Evolutionary conservation across 2,888 invertebrate genomes (phyloP).

Genomic region (Apotomis capreana): DNA sequence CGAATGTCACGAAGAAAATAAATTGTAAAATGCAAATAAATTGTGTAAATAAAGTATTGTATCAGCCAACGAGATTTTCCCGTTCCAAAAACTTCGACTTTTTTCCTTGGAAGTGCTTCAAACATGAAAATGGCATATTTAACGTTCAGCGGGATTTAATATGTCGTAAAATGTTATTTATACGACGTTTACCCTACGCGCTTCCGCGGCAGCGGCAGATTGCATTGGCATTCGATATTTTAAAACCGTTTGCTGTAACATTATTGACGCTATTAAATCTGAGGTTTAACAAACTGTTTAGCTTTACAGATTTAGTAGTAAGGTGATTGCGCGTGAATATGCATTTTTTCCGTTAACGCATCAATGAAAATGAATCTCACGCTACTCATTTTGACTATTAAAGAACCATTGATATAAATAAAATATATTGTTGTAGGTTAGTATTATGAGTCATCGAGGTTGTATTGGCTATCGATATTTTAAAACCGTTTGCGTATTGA

Average conservation of each 20-base stretch:
- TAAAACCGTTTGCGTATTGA: slow-evolving; percentile 40
- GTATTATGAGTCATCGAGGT: slow-evolving; percentile 49
- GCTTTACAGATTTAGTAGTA: slow-evolving; percentile 6
- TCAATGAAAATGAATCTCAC: no score
- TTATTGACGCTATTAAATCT: slow-evolving; percentile 39
- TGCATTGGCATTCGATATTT: slow-evolving; percentile 55
- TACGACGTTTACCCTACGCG: slow-evolving; percentile 64
- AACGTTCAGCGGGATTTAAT: slow-evolving; percentile 76
- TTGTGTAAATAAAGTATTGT: neutral
- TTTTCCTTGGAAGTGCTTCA: slow-evolving; percentile 62
- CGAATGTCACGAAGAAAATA: no score
- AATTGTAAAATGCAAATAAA: slow-evolving; percentile 1
- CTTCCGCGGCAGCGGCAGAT: slow-evolving; percentile 59
- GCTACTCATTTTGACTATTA: no score
- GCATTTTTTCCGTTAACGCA: no score
- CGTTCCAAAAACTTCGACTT: slow-evolving; percentile 57
- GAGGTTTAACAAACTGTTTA: slow-evolving; percentile 24
- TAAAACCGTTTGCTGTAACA: slow-evolving; percentile 40
- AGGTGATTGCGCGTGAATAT: neutral
- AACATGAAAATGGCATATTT: slow-evolving; percentile 74
- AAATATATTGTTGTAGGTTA: no score
- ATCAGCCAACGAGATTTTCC: slow-evolving; percentile 5
- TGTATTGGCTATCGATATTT: slow-evolving; percentile 55
- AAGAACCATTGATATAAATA: no score
- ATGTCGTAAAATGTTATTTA: slow-evolving; percentile 79